phyloP scores from a whole-genome alignment of 64 coral and sea anemone species.

The Anthopleura sola region DNA sequence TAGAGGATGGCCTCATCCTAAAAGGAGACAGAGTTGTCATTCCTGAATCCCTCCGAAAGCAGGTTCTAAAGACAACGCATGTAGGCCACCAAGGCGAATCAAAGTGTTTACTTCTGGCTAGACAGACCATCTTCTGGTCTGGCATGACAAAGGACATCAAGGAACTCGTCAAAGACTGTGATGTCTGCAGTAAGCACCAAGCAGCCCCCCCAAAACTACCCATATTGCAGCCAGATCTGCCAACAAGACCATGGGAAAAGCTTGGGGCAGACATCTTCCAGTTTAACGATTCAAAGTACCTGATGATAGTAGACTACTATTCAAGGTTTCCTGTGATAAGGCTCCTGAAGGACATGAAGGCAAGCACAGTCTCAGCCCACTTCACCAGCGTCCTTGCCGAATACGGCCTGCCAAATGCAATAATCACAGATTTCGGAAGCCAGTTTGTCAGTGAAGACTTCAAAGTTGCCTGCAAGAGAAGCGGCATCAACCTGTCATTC shows the following conservation, averaged over 20 bases:
- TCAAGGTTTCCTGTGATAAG: slow-evolving; percentile 33
- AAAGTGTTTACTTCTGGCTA: not conserved
- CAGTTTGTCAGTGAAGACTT: slow-evolving; percentile 38
- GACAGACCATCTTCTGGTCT: not conserved
- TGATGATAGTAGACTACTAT: slow-evolving; percentile 30
- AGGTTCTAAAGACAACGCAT: not conserved
- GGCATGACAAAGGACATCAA: not conserved
- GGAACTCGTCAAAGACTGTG: not conserved
- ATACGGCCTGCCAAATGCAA: slow-evolving; percentile 12
- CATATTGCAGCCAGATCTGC: slow-evolving; percentile 8
- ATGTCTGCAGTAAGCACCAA: slow-evolving; percentile 4
- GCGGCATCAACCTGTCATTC: slow-evolving; percentile 12
- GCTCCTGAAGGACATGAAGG: slow-evolving; percentile 17
- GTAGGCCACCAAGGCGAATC: slow-evolving; percentile 12
- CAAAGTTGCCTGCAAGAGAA: not conserved
- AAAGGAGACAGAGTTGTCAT: slow-evolving; percentile 23
- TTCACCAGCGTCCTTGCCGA: slow-evolving; percentile 19
- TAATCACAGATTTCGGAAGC: slow-evolving; percentile 17
- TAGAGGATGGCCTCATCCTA: slow-evolving; percentile 29
- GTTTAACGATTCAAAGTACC: slow-evolving; percentile 2
- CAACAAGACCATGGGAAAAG: slow-evolving; percentile 26
- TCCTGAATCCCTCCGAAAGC: not conserved
- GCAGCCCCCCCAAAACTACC: slow-evolving; percentile 11
- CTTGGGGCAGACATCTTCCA: slow-evolving; percentile 47
- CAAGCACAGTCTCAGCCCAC: not conserved